Base-by-base conservation (phyloP, 1,140 invertebrate species). In the Cydia pomonella region DNA sequence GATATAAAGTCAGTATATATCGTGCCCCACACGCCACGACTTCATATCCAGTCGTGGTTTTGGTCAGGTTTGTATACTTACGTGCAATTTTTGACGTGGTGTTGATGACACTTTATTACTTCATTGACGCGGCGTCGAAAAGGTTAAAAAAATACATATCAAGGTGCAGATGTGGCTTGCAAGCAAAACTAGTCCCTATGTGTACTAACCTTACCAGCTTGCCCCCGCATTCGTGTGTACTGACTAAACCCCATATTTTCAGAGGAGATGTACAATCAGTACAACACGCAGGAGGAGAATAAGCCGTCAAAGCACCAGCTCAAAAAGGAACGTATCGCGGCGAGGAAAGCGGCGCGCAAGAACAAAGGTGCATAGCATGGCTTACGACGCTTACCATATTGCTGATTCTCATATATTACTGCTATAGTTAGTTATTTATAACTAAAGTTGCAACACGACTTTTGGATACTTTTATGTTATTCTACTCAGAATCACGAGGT, bases 301-400 rank as follows among this genome's bases (percentile, higher is more conserved):
- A 94, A 94, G 82, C 93, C 94, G 6, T 95, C 95, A 2, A 96
- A 96, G 83, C 92, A 95, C 82, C 95, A 96, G 81, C 84, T 94
- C 33, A 96, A 96, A 83, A 96, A 96, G 83, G 95, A 96, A 80
- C 94, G 94, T 79, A 94, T 95, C 75, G 94, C 94, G 3, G 94
- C 94, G n/a, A 94, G 94, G 77, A 95, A 95, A 74, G 89, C 86
- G 3, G 87, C 88, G 44, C 82, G 89, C 59, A 92, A 89, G 75
- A 88, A 89, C 73, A 92, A 91, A 90, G 89, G 90, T 92, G 80
- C 78, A 75, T 76, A 18, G 23, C 62, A 16, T 66, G 64, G 64
- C 64, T 69, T 69, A 38, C n/a, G 16, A 63, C 62, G 62, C 63
- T 66, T 66, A 12, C 23, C 27, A 6, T 38, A 16, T n/a, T 33